These are phyloP conservation scores for Druceiella hillmani DNA, from an alignment of 2,888 invertebrate genomes.

Conservation along the genomic window DNA sequence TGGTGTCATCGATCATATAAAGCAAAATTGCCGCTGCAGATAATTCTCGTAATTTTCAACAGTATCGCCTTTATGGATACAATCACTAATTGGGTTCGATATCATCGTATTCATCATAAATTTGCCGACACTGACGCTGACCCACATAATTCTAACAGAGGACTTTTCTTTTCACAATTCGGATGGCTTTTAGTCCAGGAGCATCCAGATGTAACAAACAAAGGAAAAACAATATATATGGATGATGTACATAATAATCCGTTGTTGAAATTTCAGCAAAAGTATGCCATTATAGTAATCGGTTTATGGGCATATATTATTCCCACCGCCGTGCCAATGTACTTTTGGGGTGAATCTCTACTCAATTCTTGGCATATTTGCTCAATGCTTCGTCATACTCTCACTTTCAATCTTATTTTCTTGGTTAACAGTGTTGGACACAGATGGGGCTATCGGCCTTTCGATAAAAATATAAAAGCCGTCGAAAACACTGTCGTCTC, in stretches of 20 bases:
- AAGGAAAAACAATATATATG: slow-evolving; percentile 15
- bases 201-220: slow-evolving; percentile 12
- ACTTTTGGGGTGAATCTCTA: slow-evolving; percentile 11
- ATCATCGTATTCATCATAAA: slow-evolving; percentile 12
- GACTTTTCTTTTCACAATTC: slow-evolving; percentile 13
- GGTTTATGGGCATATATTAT: slow-evolving; percentile 15
- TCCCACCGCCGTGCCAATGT: slow-evolving; percentile 12
- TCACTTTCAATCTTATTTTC: slow-evolving; percentile 14
- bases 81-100: slow-evolving; percentile 13
- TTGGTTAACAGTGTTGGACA: slow-evolving; percentile 13
- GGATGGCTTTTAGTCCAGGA: slow-evolving; percentile 13
- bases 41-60: slow-evolving; percentile 55
- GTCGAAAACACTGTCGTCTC: slow-evolving; percentile 9
- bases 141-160: slow-evolving; percentile 10
- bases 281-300: slow-evolving; percentile 12
- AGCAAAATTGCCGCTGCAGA: slow-evolving; percentile 55
- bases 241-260: slow-evolving; percentile 12
- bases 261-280: slow-evolving; percentile 10
- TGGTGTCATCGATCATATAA: slow-evolving; percentile 66
- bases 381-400: slow-evolving; percentile 13
- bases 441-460: slow-evolving; percentile 11
- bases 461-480: slow-evolving; percentile 7
- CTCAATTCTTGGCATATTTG: slow-evolving; percentile 14
- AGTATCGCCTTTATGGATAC: slow-evolving; percentile 39
- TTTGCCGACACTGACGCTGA: slow-evolving; percentile 13